Evolutionary conservation across 2,797 vertebrate genomes (phyloP), one percentile per base, ranked within the genome.

Genomic region (Poecilia wingei): DNA sequence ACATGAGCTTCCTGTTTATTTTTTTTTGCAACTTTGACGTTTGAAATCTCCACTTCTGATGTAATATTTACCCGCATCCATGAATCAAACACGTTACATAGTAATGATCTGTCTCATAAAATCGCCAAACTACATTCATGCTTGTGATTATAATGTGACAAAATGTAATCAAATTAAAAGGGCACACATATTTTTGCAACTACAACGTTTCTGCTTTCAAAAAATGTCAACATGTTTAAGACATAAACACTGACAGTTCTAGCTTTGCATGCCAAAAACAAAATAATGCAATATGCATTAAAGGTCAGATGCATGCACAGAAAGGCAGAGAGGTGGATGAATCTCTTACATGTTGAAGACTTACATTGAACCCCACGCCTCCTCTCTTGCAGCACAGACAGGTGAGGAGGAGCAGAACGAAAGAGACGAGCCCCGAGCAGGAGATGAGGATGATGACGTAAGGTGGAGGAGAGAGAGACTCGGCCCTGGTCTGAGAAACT

Each of bases 401-500:
- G 95, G 97, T 97, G 92, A 98, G 96, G 87, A 98, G 97, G 87
- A 98, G 95, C 82, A 98, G 96, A 90, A 98, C 95, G 90, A 98
- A 98, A 84, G 97, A 97, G 90, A 98, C 94, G 31, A 98, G 95
- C 79, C 97, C 97, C 0, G 97, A 98, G 92, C 97, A 98, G 84
- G 97, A 98, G 92, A 98, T 97, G 94, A 98, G 95, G 87, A 98
- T 97, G 95, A 98, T 95, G n/a, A 97, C 96, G 74, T 97, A 98
- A 36, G 97, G 96, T 68, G 97, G 97, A 88, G 97, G 96, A 86
- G 95, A 95, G 83, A 96, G 94, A 85, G 96, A 94, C 64, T 95
- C 95, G 25, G 94, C 92, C 91, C 96, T 95, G 87, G 96, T 95
- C 77, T 95, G 95, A 87, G 96, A 96, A 73, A 96, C 95, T 95